phyloP scores from a whole-genome alignment of 30 jellyfish, hydroid and myxozoan species.

The Hydra vulgaris region DNA sequence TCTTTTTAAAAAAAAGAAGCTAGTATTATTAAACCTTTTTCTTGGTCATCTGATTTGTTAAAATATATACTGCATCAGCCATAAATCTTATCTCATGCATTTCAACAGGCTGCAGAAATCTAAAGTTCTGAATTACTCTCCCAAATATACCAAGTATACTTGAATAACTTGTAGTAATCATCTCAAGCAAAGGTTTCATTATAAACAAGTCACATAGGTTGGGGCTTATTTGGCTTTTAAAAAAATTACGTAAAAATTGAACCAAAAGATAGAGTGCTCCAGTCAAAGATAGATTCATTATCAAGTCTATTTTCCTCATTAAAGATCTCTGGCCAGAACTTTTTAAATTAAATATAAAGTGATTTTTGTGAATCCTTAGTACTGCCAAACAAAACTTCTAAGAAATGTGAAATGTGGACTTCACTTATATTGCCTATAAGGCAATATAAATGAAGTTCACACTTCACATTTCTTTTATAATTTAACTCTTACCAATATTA shows the following conservation, averaged over 20 bases:
- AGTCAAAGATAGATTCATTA: background rate
- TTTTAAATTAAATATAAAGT: no score
- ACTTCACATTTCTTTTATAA: no score
- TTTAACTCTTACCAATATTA: no score
- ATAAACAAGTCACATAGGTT: background rate
- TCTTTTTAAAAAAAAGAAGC: no score
- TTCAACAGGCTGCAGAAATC: background rate
- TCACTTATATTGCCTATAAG: background rate
- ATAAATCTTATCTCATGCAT: background rate
- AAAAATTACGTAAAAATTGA: background rate
- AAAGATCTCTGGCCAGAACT: background rate
- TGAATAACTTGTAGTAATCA: background rate
- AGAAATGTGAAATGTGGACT: background rate
- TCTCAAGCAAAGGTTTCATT: background rate
- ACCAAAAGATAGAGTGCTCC: background rate
- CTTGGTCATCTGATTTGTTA: background rate
- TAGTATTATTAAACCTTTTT: no score
- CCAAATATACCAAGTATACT: background rate
- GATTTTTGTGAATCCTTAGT: background rate
- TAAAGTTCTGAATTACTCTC: background rate
- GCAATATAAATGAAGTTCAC: no score
- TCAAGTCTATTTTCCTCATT: no score
- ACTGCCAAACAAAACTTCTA: background rate
- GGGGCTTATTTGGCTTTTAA: background rate
- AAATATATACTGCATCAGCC: background rate